These are phyloP conservation scores for Leucopsar rothschildi DNA, from an alignment of 2,113 vertebrate species.

Conservation along the genomic window DNA sequence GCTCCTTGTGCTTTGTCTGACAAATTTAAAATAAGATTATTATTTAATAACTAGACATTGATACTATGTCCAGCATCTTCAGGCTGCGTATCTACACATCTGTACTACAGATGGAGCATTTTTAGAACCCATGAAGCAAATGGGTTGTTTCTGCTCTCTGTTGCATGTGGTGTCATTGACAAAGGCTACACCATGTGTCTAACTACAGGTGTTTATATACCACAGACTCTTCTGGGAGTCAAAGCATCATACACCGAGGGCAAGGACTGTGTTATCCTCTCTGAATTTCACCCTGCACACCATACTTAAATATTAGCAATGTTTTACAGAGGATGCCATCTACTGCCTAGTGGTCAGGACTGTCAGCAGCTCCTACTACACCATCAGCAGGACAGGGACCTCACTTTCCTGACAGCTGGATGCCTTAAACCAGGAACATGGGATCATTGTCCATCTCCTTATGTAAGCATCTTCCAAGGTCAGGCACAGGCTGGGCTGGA, in stretches of 20 bases:
- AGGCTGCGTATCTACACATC: neutral
- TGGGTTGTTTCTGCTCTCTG: neutral
- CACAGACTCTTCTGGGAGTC: neutral
- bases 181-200: neutral
- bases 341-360: neutral
- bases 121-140: neutral
- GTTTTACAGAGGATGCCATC: neutral
- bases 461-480: neutral
- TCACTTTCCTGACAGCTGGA: neutral
- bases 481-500: neutral
- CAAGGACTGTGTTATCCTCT: neutral
- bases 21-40: neutral
- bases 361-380: neutral
- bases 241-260: fast-evolving
- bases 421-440: neutral
- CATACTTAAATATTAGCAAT: neutral
- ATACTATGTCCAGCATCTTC: neutral
- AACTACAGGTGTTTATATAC: neutral
- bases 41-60: neutral
- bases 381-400: neutral
- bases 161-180: neutral
- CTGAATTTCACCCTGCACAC: neutral
- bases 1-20: neutral
- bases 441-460: neutral
- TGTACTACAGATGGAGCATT: neutral